A percentile compares a stretch with the other conserved stretches of the same genome.
Conservation (phyloP, 2,113 vertebrate species). For the Chlamydotis undulata region DNA sequence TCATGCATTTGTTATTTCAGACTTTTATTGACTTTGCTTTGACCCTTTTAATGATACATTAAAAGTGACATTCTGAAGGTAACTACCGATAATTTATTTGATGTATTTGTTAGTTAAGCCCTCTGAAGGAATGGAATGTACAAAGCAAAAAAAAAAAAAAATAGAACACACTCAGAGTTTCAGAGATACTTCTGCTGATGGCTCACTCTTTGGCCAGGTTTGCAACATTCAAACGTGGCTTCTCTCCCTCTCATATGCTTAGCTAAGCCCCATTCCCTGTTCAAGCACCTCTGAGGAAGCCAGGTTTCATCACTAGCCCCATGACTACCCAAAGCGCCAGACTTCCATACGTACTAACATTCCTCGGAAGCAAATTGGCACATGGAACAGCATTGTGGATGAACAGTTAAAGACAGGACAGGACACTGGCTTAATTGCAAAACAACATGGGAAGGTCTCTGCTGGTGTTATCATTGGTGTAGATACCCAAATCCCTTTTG, state of each 20-base stretch:
- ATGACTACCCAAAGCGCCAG: neutral
- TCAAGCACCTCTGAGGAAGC: neutral
- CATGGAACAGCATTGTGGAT: rapidly evolving
- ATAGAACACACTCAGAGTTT: neutral
- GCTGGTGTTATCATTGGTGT: too few species aligned
- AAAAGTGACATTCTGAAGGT: neutral
- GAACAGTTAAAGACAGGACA: neutral
- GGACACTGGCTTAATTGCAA: neutral
- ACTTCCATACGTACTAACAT: neutral
- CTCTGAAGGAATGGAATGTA: neutral
- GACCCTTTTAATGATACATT: neutral
- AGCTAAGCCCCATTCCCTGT: too few species aligned
- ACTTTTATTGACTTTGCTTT: neutral
- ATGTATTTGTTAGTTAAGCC: neutral
- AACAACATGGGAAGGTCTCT: neutral
- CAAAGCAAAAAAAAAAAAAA: neutral
- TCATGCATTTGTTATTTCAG: neutral
- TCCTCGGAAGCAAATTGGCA: neutral
- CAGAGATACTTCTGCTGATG: neutral
- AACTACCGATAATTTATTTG: neutral
- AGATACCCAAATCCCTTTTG: neutral
- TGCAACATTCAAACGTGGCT: neutral
- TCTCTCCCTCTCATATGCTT: neutral
- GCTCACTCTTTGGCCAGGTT: neutral
- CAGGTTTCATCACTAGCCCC: neutral